phyloP scores from a whole-genome alignment of 2,888 invertebrate species.

The Melanostoma scalare region DNA sequence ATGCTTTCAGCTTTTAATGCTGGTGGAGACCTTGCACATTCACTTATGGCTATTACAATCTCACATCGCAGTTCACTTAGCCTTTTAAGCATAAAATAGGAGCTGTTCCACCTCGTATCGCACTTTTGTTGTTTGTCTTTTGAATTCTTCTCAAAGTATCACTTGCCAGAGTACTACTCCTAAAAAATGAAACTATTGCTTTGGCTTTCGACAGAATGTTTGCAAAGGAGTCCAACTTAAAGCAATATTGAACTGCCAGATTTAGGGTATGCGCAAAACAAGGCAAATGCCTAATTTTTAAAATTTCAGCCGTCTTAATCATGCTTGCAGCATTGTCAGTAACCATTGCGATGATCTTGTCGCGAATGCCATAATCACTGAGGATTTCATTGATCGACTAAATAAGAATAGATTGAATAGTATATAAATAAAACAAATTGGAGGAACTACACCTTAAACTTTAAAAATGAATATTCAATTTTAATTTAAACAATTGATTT shows the following conservation, averaged over 20 bases:
- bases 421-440: no score
- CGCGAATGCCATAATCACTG: not conserved
- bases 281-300: not conserved
- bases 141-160: not conserved
- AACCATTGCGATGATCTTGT: not conserved
- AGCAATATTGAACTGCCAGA: conserved; percentile 8
- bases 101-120: conserved; percentile 9
- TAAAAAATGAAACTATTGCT: conserved; percentile 12
- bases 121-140: not conserved
- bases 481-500: no score
- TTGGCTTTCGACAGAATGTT: conserved; percentile 14
- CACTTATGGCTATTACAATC: not conserved
- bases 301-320: not conserved
- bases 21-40: not conserved
- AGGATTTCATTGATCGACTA: not conserved
- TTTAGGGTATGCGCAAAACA: conserved; percentile 3
- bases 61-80: not conserved
- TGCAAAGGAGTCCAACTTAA: conserved; percentile 4
- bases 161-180: conserved; percentile 10
- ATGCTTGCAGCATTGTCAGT: not conserved
- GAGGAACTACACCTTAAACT: no score
- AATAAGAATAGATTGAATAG: not conserved
- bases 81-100: conserved; percentile 16
- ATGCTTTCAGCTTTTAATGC: not conserved
- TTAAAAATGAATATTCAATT: no score